These are phyloP conservation scores for Himalopsyche phryganea DNA, from an alignment of 1,140 invertebrate species.

Conservation along the genomic window DNA sequence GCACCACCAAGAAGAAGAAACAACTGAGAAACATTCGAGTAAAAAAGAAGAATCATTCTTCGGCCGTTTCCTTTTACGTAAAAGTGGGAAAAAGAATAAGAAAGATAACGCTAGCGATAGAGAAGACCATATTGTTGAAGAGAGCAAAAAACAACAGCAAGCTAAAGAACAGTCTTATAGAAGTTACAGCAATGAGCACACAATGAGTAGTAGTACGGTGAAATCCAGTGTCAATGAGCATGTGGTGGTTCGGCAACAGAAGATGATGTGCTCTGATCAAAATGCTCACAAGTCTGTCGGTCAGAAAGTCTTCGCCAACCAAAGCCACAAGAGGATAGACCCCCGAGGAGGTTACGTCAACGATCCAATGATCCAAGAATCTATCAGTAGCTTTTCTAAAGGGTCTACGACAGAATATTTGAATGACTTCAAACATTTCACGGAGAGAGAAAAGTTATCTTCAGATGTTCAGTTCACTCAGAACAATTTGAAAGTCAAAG, in stretches of 20 bases:
- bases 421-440: constrained; percentile 51
- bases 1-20: constrained; percentile 18
- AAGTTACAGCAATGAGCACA: constrained; percentile 7
- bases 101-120: constrained; percentile 47
- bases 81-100: constrained; percentile 63
- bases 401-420: constrained; percentile 45
- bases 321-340: constrained; percentile 52
- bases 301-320: constrained; percentile 49
- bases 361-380: constrained; percentile 47
- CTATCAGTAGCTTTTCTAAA: constrained; percentile 44
- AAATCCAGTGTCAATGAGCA: constrained; percentile 19
- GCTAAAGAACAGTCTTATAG: constrained; percentile 20
- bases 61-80: constrained; percentile 59
- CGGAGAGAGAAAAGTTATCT: constrained; percentile 47
- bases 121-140: constrained; percentile 45
- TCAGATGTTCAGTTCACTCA: constrained; percentile 24
- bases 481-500: constrained; percentile 17
- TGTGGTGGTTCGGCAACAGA: constrained; percentile 37
- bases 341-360: constrained; percentile 52
- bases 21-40: constrained; percentile 31
- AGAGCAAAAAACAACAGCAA: constrained; percentile 38
- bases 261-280: constrained; percentile 30
- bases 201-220: constrained; percentile 30
- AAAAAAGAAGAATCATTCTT: constrained; percentile 63
- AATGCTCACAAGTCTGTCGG: constrained; percentile 44